phyloP scores from a whole-genome alignment of 2,797 vertebrate genomes.

The Pipistrellus pygmaeus region DNA sequence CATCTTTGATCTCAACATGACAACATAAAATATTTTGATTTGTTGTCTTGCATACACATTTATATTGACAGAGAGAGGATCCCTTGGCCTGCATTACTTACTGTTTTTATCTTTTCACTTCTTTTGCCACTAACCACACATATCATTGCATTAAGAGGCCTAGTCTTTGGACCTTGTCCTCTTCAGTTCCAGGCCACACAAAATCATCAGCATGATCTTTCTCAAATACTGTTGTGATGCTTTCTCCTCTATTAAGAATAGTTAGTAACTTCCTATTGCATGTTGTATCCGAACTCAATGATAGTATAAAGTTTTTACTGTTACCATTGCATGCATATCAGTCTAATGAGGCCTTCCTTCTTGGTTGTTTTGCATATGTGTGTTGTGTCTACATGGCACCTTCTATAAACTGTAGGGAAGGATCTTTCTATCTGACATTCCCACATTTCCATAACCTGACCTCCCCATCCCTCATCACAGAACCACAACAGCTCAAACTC shows the following conservation, averaged over 20 bases:
- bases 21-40: neutral
- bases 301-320: neutral
- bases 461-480: neutral
- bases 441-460: neutral
- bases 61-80: neutral
- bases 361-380: neutral
- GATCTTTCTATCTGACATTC: neutral
- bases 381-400: neutral
- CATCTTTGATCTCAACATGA: neutral
- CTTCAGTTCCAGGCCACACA: neutral
- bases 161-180: neutral
- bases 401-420: neutral
- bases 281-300: neutral
- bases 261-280: neutral
- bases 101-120: neutral
- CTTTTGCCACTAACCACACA: neutral
- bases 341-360: neutral
- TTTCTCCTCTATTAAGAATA: constrained; percentile 12
- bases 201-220: neutral
- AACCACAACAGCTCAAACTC: neutral
- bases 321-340: neutral
- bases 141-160: neutral
- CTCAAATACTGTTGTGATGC: neutral
- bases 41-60: neutral
- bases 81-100: neutral